These are phyloP conservation scores for Austrofundulus limnaeus DNA, from an alignment of 2,113 vertebrate genomes.

Conservation along the genomic window DNA sequence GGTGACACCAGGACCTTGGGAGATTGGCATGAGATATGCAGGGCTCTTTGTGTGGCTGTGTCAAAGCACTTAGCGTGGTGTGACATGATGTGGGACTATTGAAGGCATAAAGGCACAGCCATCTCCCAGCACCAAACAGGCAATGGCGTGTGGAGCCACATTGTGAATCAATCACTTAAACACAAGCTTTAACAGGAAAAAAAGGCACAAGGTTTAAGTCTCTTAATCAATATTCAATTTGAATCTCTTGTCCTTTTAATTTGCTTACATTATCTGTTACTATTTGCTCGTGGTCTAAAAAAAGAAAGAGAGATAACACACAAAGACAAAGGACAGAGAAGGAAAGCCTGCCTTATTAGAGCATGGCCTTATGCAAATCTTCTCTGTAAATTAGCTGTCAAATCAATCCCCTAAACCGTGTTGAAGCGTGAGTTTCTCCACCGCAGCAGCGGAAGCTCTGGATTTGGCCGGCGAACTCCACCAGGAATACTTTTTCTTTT, in stretches of 20 bases:
- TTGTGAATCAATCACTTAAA: constrained; percentile 75
- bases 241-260: constrained; percentile 79
- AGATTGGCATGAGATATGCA: constrained; percentile 66
- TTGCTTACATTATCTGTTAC: constrained; percentile 72
- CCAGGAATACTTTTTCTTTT: constrained; percentile 57
- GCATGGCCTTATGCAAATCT: constrained; percentile 75
- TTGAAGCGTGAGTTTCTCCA: constrained; percentile 56
- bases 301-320: constrained; percentile 34
- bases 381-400: constrained; percentile 79
- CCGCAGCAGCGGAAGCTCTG: constrained; percentile 39
- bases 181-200: constrained; percentile 61
- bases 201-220: constrained; percentile 70
- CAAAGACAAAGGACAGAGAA: constrained; percentile 62
- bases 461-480: constrained; percentile 51
- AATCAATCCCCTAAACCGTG: constrained; percentile 70
- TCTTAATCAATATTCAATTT: constrained; percentile 81
- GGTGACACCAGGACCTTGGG: constrained; percentile 39
- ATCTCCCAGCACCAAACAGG: constrained; percentile 28
- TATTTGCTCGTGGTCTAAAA: constrained; percentile 56
- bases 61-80: constrained; percentile 68
- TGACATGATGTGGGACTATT: constrained; percentile 53
- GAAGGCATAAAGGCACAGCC: constrained; percentile 34
- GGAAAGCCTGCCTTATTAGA: constrained; percentile 73
- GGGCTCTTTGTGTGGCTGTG: constrained; percentile 59
- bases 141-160: constrained; percentile 52